Conservation (phyloP, 2,888 invertebrate species). For the Apomyelois bistriatella region DNA sequence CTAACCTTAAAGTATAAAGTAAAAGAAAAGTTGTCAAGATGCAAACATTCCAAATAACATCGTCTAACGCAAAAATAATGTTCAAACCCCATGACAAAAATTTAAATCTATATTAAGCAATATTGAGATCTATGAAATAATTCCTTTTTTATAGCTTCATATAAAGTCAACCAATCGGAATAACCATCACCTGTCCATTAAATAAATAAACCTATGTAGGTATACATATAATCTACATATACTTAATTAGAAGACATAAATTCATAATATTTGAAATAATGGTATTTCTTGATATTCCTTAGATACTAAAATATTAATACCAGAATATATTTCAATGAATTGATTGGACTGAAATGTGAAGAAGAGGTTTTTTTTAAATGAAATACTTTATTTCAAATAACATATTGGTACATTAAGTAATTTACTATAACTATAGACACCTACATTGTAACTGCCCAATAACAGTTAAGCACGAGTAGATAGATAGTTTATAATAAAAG, state of each 20-base stretch:
- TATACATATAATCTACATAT: not conserved
- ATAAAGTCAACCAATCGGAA: not conserved
- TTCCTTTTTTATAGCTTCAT: constrained; percentile 12
- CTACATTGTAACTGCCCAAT: constrained; percentile 22
- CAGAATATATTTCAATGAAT: too few relatives aligned
- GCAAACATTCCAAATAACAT: constrained; percentile 76
- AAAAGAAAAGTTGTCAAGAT: constrained; percentile 79
- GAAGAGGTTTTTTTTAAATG: not conserved
- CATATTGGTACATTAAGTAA: constrained; percentile 14
- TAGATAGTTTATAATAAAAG: not conserved
- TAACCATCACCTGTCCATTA: constrained; percentile 24
- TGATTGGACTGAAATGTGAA: too few relatives aligned
- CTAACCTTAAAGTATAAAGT: constrained; percentile 53
- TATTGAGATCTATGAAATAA: constrained; percentile 44
- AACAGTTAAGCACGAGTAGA: constrained; percentile 6
- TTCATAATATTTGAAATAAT: constrained; percentile 19
- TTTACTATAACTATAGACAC: constrained; percentile 19
- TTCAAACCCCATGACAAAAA: constrained; percentile 78
- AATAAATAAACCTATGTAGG: not conserved
- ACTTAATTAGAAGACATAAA: not conserved
- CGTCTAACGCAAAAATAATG: constrained; percentile 64
- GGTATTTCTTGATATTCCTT: too few relatives aligned
- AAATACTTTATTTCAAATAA: constrained; percentile 21
- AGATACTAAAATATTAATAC: too few relatives aligned
- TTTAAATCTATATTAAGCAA: constrained; percentile 53